Evolutionary conservation across 2,797 vertebrate genomes (phyloP).

Genomic region (Sciaenops ocellatus): DNA sequence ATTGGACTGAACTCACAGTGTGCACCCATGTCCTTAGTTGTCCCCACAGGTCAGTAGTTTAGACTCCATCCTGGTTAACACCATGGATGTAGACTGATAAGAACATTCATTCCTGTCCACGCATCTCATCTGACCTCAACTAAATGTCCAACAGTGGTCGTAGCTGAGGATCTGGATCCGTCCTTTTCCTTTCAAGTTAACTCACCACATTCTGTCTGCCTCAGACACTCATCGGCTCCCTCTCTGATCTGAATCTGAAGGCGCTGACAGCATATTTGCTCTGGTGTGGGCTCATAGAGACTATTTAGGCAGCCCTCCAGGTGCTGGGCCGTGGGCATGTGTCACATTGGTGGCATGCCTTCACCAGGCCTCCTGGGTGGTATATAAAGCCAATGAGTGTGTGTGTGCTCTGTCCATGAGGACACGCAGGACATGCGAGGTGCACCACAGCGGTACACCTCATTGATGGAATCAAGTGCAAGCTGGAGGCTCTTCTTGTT

Average conservation of each 20-base stretch:
- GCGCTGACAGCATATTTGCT: slow-evolving; percentile 49
- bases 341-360: slow-evolving; percentile 60
- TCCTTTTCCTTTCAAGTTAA: neutral
- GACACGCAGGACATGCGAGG: slow-evolving; percentile 41
- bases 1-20: neutral
- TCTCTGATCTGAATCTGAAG: slow-evolving; percentile 40
- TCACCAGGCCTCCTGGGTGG: slow-evolving; percentile 22
- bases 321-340: slow-evolving; percentile 44
- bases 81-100: neutral
- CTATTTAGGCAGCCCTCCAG: slow-evolving; percentile 40
- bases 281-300: slow-evolving; percentile 52
- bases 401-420: slow-evolving; percentile 21
- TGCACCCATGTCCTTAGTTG: neutral
- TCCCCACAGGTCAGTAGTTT: neutral
- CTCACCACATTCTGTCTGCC: neutral
- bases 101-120: no score
- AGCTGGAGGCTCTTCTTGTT: slow-evolving; percentile 17
- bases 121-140: neutral
- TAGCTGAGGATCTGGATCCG: neutral
- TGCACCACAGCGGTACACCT: slow-evolving; percentile 5
- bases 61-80: neutral
- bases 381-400: slow-evolving; percentile 27
- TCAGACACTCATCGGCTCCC: slow-evolving; percentile 7
- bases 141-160: neutral
- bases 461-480: slow-evolving; percentile 34